Conservation (phyloP, 2,888 invertebrate genomes). For the Andrena bicolor region DNA sequence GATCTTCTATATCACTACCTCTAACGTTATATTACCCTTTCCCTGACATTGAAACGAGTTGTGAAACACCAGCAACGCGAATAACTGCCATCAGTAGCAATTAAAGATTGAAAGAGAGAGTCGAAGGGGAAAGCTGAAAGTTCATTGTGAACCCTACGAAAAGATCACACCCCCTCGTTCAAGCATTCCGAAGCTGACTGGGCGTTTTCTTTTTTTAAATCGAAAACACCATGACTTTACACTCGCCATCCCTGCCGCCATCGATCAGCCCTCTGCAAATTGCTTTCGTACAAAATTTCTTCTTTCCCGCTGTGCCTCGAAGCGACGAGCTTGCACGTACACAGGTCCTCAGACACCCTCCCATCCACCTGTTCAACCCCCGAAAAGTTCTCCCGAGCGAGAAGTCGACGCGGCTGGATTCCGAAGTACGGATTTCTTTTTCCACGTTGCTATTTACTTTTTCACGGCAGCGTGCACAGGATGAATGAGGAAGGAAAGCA, state of each 20-base stretch:
- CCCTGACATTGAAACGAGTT: too few species aligned
- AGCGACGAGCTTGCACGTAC: constrained; percentile 67
- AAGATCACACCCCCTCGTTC: constrained; percentile 1
- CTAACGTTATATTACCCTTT: too few species aligned
- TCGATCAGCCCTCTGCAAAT: constrained; percentile 73
- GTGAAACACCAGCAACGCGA: background rate
- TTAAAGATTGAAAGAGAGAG: background rate
- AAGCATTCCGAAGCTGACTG: constrained; percentile 47
- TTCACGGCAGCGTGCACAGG: constrained; percentile 74
- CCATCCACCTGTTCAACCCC: constrained; percentile 50
- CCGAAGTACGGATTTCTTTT: constrained; percentile 81
- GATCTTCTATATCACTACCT: too few species aligned
- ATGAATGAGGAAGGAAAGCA: constrained; percentile 70
- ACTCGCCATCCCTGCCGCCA: constrained; percentile 40
- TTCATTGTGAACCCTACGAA: background rate
- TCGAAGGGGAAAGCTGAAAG: constrained; percentile 8
- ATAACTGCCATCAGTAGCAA: background rate
- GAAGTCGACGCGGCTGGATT: constrained; percentile 77
- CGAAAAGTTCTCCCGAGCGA: constrained; percentile 69
- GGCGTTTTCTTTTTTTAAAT: constrained; percentile 63
- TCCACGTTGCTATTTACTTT: constrained; percentile 80
- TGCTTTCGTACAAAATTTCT: constrained; percentile 72
- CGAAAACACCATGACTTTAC: constrained; percentile 68
- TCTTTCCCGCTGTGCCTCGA: constrained; percentile 27
- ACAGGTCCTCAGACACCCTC: constrained; percentile 20